Percentiles rank a stretch among this genome's conserved stretches.
Conservation (phyloP, 2,797 vertebrate species). For the Babyrousa celebensis region DNA sequence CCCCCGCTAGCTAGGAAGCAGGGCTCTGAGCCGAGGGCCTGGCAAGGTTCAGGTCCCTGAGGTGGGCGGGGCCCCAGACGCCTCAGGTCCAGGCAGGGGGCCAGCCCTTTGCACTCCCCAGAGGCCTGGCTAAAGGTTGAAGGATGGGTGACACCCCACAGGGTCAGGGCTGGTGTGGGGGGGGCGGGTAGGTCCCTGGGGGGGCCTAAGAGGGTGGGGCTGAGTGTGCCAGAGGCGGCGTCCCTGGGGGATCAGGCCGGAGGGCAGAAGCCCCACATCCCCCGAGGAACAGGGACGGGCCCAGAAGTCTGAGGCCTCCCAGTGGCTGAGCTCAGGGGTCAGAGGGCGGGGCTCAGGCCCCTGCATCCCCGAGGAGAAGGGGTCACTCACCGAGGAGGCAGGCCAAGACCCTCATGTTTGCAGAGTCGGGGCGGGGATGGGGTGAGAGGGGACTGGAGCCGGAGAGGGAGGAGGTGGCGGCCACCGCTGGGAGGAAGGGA, state of each 20-base stretch:
- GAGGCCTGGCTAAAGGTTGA: not conserved
- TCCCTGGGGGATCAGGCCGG: not conserved
- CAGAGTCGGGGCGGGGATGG: constrained; percentile 67
- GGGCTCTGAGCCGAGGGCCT: not conserved
- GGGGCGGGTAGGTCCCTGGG: not conserved
- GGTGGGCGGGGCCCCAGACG: not conserved
- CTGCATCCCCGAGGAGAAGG: not conserved
- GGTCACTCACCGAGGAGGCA: constrained; percentile 86
- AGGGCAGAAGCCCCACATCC: not conserved
- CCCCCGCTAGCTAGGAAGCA: not conserved
- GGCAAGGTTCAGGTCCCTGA: not conserved
- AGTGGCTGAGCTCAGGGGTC: constrained; percentile 49
- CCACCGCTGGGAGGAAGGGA: not conserved
- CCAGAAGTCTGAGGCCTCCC: not conserved
- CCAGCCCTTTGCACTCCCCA: not conserved
- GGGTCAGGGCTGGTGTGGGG: not conserved
- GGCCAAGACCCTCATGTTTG: constrained; percentile 84
- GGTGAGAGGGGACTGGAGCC: constrained; percentile 17
- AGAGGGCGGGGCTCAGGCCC: constrained; percentile 63
- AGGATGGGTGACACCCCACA: not conserved
- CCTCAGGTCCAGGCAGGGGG: not conserved
- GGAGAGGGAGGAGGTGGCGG: constrained; percentile 22
- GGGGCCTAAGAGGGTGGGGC: not conserved
- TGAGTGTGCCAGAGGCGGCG: not conserved
- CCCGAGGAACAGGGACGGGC: not conserved